A percentile compares a stretch with the other conserved stretches of the same genome.
These are phyloP conservation scores for Ctenosaura bakeri DNA, from an alignment of 2,797 vertebrate species.

Conservation along the genomic window DNA sequence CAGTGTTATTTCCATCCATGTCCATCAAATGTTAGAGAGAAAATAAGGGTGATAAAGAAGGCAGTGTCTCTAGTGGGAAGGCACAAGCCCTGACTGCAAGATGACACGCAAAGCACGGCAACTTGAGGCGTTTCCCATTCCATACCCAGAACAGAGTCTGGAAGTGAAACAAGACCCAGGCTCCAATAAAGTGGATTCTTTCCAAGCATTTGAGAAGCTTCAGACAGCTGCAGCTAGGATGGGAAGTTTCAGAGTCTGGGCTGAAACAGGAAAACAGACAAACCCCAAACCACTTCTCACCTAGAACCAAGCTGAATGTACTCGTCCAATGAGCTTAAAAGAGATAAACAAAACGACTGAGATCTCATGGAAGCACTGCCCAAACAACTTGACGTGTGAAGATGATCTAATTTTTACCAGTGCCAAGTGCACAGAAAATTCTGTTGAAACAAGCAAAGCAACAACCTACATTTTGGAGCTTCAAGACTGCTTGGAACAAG, in stretches of 20 bases:
- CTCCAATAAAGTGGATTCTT: constrained; percentile 54
- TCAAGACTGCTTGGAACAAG: rapidly evolving
- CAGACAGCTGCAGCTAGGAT: constrained; percentile 52
- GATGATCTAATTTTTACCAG: constrained; percentile 33
- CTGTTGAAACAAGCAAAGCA: background rate
- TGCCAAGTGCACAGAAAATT: background rate
- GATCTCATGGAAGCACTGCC: constrained; percentile 6
- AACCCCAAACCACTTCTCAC: constrained; percentile 2
- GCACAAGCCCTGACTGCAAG: rapidly evolving
- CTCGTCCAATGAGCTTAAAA: rapidly evolving
- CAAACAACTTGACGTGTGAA: background rate
- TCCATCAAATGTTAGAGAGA: constrained; percentile 1
- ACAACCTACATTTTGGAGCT: background rate
- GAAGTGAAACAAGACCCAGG: constrained; percentile 55
- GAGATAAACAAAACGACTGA: rapidly evolving
- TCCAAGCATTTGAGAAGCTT: constrained; percentile 60
- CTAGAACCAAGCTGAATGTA: rapidly evolving
- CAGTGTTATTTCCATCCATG: background rate
- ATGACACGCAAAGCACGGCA: rapidly evolving
- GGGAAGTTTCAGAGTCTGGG: background rate
- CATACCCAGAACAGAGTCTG: background rate
- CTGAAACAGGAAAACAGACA: constrained; percentile 22
- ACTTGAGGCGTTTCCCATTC: constrained; percentile 14
- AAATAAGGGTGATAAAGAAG: rapidly evolving
- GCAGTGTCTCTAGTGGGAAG: background rate